Evolutionary conservation across 2,113 vertebrate species (phyloP).

Genomic region (Oceanites oceanicus): DNA sequence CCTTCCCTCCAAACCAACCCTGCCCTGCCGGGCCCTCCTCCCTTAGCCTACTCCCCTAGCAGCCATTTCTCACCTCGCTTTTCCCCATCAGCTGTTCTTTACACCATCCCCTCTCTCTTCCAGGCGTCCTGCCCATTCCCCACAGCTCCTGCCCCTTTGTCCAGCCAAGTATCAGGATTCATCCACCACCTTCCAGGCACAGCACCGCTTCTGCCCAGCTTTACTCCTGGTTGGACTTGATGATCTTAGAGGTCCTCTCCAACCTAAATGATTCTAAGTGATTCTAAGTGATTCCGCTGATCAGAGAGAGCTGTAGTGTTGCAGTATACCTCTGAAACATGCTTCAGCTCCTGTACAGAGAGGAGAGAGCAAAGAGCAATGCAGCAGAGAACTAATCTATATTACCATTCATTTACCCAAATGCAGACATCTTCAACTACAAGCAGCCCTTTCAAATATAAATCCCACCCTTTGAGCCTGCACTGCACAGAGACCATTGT

Average conservation of each 20-base stretch:
- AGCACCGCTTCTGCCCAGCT: not conserved
- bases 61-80: not conserved
- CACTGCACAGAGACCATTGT: not conserved
- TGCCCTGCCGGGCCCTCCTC: not conserved
- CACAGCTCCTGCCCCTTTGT: not conserved
- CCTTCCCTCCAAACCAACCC: not conserved
- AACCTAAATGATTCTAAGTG: too few species aligned
- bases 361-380: not conserved
- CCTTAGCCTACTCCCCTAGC: not conserved
- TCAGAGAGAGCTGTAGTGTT: not conserved
- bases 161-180: not conserved
- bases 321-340: not conserved
- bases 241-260: too few species aligned
- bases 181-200: not conserved
- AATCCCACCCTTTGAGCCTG: not conserved
- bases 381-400: not conserved
- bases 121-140: not conserved
- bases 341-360: not conserved
- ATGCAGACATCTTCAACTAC: not conserved
- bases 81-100: not conserved
- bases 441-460: not conserved
- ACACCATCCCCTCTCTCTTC: not conserved
- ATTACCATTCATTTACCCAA: not conserved
- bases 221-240: not conserved
- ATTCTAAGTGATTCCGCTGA: too few species aligned